Evolutionary conservation across 2,797 vertebrate genomes (phyloP).

Genomic region (Notoglanidium macrostoma): DNA sequence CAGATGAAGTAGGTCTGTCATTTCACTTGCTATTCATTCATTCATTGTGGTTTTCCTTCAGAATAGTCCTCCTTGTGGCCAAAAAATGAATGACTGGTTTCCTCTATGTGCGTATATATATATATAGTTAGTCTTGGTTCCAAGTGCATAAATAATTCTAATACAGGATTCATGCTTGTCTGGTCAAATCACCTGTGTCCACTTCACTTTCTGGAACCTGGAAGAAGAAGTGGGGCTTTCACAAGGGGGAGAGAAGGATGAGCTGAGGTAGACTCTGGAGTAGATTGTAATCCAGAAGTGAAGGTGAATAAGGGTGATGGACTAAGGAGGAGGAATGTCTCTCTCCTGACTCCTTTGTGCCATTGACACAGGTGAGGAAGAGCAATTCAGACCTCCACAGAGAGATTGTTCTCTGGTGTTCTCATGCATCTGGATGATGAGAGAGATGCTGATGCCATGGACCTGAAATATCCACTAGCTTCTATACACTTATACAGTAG

Average conservation of each 20-base stretch:
- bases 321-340: conserved; percentile 67
- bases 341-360: conserved; percentile 71
- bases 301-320: conserved; percentile 55
- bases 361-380: conserved; percentile 67
- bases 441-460: too few relatives aligned
- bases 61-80: too few relatives aligned
- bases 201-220: conserved; percentile 55
- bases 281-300: conserved; percentile 56
- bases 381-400: conserved; percentile 68
- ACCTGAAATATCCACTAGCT: too few relatives aligned
- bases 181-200: conserved; percentile 48
- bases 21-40: too few relatives aligned
- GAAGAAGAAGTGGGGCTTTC: conserved; percentile 58
- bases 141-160: too few relatives aligned
- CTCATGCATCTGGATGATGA: conserved; percentile 76
- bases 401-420: conserved; percentile 78
- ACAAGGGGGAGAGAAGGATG: conserved; percentile 52
- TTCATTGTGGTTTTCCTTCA: too few relatives aligned
- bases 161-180: too few relatives aligned
- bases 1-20: too few relatives aligned
- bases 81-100: too few relatives aligned
- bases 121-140: too few relatives aligned
- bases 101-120: too few relatives aligned
- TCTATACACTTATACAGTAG: too few relatives aligned
- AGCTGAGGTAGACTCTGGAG: conserved; percentile 52